Evolutionary conservation across 2,113 vertebrate species (phyloP).

Genomic region (Scartelaos histophorus): DNA sequence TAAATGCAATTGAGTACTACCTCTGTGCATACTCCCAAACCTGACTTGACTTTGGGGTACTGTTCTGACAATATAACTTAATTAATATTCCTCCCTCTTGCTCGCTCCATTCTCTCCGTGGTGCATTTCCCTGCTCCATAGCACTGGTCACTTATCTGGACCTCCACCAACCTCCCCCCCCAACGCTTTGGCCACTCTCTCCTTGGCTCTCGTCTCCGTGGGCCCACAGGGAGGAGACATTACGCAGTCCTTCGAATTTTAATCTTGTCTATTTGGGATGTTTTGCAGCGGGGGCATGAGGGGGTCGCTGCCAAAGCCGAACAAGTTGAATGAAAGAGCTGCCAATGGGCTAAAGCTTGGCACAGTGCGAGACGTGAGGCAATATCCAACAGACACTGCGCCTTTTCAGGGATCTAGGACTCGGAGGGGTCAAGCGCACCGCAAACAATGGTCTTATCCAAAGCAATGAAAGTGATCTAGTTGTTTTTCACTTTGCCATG

Average conservation of each 20-base stretch:
- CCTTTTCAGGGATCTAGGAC: constrained; percentile 59
- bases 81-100: background rate
- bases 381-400: constrained; percentile 51
- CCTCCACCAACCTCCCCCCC: constrained; percentile 24
- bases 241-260: constrained; percentile 62
- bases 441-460: constrained; percentile 52
- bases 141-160: constrained; percentile 34
- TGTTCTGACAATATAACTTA: background rate
- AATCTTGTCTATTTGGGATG: constrained; percentile 67
- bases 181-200: constrained; percentile 37
- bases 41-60: background rate
- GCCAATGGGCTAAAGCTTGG: constrained; percentile 57
- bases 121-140: constrained; percentile 10
- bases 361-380: constrained; percentile 29
- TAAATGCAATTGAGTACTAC: background rate
- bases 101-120: background rate
- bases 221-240: constrained; percentile 36
- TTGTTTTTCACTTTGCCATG: constrained; percentile 25
- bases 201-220: constrained; percentile 20
- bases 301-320: constrained; percentile 50
- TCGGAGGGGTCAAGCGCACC: constrained; percentile 40
- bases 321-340: constrained; percentile 58
- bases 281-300: constrained; percentile 49
- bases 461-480: constrained; percentile 41
- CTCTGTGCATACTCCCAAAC: background rate